Conservation (phyloP, 2,888 invertebrate genomes). For the Limnephilus marmoratus region DNA sequence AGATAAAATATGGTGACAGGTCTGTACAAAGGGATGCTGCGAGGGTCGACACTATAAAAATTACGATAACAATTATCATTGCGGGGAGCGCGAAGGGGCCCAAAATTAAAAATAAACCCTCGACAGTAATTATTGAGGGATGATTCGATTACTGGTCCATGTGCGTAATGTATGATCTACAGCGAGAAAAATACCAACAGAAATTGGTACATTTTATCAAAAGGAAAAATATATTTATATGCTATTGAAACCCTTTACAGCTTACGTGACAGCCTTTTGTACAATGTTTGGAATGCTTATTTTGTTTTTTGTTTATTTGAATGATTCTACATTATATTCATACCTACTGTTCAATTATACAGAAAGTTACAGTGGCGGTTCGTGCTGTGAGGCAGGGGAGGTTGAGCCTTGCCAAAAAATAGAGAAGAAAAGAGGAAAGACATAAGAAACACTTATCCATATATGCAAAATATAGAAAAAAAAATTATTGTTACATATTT, state of each 20-base stretch:
- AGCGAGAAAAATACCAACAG: not conserved
- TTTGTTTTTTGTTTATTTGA: not conserved
- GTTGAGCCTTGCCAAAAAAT: no score
- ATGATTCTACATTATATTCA: not conserved
- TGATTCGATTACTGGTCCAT: conserved; percentile 57
- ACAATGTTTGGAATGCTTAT: not conserved
- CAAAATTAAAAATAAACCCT: conserved; percentile 58
- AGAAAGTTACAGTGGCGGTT: no score
- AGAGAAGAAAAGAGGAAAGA: no score
- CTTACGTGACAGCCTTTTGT: not conserved
- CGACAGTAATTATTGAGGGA: conserved; percentile 26
- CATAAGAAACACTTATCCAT: no score
- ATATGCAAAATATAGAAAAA: no score
- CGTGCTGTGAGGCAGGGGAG: no score
- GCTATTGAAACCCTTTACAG: not conserved
- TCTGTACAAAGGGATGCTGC: conserved; percentile 51
- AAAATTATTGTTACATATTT: no score
- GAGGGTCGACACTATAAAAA: conserved; percentile 54
- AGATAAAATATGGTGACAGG: conserved; percentile 55
- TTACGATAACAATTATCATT: conserved; percentile 57
- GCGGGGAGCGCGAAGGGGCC: conserved; percentile 48
- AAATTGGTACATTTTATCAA: not conserved
- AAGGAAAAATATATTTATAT: not conserved
- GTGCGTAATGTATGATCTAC: not conserved
- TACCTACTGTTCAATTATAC: no score